A percentile compares a stretch with the other conserved stretches of the same genome.
Evolutionary conservation across 2,113 vertebrate species (phyloP).

Genomic region (Balaeniceps rex): DNA sequence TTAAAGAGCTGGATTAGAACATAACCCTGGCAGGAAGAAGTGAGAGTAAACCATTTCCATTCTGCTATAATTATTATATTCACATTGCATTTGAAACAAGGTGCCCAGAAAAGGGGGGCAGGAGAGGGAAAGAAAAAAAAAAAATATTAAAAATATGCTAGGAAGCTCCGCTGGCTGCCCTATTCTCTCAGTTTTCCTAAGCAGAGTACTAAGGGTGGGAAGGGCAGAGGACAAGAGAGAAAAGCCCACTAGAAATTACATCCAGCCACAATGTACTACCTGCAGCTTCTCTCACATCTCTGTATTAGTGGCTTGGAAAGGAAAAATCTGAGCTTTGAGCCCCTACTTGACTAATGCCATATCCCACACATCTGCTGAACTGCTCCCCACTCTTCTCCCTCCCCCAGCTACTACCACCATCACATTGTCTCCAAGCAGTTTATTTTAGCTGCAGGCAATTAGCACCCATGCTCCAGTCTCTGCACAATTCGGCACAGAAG

Average conservation of each 20-base stretch:
- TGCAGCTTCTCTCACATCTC: neutral
- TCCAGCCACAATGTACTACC: neutral
- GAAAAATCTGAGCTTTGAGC: neutral
- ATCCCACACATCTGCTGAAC: neutral
- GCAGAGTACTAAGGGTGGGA: neutral
- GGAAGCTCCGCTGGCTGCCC: neutral
- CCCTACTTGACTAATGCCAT: neutral
- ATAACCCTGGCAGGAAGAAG: neutral
- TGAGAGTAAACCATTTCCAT: neutral
- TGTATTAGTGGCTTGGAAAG: neutral
- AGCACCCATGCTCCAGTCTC: neutral
- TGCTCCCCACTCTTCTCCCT: neutral
- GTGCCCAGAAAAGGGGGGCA: neutral
- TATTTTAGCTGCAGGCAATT: neutral
- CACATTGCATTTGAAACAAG: neutral
- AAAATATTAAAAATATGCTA: neutral
- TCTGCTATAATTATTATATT: neutral
- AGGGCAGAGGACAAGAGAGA: neutral
- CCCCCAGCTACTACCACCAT: neutral
- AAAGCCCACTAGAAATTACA: neutral
- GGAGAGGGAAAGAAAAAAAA: neutral
- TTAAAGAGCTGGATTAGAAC: neutral
- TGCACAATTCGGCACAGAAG: neutral
- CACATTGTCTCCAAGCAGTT: neutral
- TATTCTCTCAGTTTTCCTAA: neutral